Conservation (phyloP, 2,113 vertebrate genomes). For the Cyprichromis sp. region DNA sequence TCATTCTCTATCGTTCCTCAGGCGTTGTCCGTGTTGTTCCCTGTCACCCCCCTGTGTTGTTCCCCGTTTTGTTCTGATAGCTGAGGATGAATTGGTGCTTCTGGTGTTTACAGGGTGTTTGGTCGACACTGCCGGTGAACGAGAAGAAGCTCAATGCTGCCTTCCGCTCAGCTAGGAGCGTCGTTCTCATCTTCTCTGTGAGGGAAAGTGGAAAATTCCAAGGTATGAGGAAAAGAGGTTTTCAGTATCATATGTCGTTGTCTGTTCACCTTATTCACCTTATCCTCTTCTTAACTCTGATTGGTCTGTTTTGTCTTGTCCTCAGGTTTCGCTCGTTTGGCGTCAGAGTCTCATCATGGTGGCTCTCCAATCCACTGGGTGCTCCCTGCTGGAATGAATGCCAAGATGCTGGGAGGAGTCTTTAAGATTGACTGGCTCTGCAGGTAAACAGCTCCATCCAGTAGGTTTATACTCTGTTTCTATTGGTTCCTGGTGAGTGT, state of each 20-base stretch:
- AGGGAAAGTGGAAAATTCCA: slow-evolving; percentile 99
- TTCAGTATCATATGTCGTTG: background rate
- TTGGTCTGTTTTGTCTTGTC: background rate
- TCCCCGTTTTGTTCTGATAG: background rate
- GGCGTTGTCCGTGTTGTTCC: background rate
- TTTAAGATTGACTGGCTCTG: slow-evolving; percentile 99
- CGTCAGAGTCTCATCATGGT: slow-evolving; percentile 94
- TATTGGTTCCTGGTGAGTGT: background rate
- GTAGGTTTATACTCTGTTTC: background rate
- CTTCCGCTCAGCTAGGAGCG: slow-evolving; percentile 87
- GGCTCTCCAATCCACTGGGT: slow-evolving; percentile 99
- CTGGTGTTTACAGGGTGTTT: slow-evolving; percentile 81
- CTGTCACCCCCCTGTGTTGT: background rate
- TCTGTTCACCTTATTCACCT: background rate
- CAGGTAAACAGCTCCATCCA: slow-evolving; percentile 66
- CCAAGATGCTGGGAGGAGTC: slow-evolving; percentile 97
- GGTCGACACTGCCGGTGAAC: slow-evolving; percentile 96
- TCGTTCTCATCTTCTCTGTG: slow-evolving; percentile 94
- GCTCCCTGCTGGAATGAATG: slow-evolving; percentile 96
- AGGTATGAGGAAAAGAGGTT: slow-evolving; percentile 65
- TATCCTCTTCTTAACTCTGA: background rate
- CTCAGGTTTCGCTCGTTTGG: slow-evolving; percentile 88
- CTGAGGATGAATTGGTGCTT: background rate
- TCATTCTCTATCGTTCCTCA: background rate
- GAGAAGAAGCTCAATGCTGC: slow-evolving; percentile 96